phyloP scores from a whole-genome alignment of 2,888 invertebrate genomes.

The Torymus texanus region DNA sequence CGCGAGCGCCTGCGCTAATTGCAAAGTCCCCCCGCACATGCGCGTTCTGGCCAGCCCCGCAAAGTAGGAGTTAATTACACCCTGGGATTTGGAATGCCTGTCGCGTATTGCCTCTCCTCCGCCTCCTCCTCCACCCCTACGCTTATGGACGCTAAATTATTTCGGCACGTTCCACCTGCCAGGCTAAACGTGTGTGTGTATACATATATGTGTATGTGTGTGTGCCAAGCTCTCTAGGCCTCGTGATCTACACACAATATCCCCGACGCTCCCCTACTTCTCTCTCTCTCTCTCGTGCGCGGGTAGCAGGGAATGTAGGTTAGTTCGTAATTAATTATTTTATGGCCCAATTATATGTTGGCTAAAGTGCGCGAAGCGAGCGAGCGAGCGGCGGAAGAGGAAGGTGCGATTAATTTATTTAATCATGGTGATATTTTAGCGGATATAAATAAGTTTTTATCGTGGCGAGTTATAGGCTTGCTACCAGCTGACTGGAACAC shows the following conservation, averaged over 20 bases:
- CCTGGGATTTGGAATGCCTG: constrained; percentile 60
- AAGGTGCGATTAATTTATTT: neutral
- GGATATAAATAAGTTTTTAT: neutral
- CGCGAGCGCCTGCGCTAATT: constrained; percentile 24
- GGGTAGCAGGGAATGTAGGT: neutral
- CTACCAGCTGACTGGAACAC: too few species aligned
- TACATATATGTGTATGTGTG: constrained; percentile 28
- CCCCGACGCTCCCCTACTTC: neutral
- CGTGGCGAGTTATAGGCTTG: neutral
- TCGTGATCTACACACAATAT: constrained; percentile 39
- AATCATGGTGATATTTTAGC: neutral
- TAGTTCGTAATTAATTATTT: constrained; percentile 1
- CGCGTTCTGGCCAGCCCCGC: neutral
- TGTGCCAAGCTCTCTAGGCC: neutral
- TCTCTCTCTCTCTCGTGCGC: neutral
- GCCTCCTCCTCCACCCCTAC: neutral
- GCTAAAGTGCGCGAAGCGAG: too few species aligned
- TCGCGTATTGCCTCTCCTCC: constrained; percentile 60
- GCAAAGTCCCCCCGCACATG: constrained; percentile 9
- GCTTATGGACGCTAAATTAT: constrained; percentile 62
- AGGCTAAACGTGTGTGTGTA: neutral
- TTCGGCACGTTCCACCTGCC: constrained; percentile 56
- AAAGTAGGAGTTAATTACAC: constrained; percentile 38
- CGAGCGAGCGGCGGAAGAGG: neutral
- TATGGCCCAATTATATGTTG: neutral